These are phyloP conservation scores for Uloborus plumipes DNA, from an alignment of 2,888 invertebrate genomes.

Conservation along the genomic window DNA sequence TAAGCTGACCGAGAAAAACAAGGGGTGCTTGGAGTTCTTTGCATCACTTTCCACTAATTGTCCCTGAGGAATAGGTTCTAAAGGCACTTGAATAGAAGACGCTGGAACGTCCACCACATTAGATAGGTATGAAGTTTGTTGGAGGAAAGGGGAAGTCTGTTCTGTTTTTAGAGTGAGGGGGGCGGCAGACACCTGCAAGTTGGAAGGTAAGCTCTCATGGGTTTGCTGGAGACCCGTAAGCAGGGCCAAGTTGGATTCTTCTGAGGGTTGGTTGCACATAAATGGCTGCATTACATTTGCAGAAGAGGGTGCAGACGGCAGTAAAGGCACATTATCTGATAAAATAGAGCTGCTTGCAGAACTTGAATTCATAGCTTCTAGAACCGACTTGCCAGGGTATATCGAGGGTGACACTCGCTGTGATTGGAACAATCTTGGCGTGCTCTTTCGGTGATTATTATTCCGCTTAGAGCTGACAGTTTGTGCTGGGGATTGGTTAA, in stretches of 20 bases:
- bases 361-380: slow-evolving; percentile 30
- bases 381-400: slow-evolving; percentile 24
- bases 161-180: background rate
- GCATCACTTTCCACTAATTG: slow-evolving; percentile 29
- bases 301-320: slow-evolving; percentile 31
- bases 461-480: slow-evolving; percentile 12
- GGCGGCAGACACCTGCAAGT: slow-evolving; percentile 6
- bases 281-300: slow-evolving; percentile 32
- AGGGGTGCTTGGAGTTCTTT: slow-evolving; percentile 42
- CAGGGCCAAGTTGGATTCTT: slow-evolving; percentile 1
- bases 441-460: slow-evolving; percentile 22
- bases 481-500: slow-evolving; percentile 14
- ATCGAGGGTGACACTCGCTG: slow-evolving; percentile 18
- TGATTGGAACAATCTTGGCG: slow-evolving; percentile 19
- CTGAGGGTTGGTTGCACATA: slow-evolving; percentile 34
- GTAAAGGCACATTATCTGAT: slow-evolving; percentile 50
- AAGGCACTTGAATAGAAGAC: slow-evolving; percentile 57
- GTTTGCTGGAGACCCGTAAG: slow-evolving; percentile 35
- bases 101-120: slow-evolving; percentile 18
- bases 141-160: slow-evolving; percentile 39
- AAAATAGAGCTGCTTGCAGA: slow-evolving; percentile 22
- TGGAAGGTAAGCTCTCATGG: slow-evolving; percentile 41
- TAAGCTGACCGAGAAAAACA: slow-evolving; percentile 47
- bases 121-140: slow-evolving; percentile 33
- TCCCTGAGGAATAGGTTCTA: slow-evolving; percentile 45